phyloP scores from a whole-genome alignment of 1,140 invertebrate species.

The Dreissena rostriformis region DNA sequence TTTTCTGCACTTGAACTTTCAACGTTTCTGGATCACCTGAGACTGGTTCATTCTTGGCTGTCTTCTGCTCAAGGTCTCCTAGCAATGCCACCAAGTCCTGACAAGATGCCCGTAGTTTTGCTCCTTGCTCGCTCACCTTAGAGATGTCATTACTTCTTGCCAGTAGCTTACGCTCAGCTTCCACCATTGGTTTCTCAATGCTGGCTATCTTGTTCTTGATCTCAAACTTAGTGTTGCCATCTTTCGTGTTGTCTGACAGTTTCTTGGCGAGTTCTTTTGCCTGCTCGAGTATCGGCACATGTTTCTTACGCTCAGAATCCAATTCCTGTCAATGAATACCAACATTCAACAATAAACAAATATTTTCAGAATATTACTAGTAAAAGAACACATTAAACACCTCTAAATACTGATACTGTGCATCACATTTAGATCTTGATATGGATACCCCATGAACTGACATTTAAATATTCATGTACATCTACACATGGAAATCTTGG shows the following conservation, averaged over 20 bases:
- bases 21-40: slow-evolving; percentile 93
- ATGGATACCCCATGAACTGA: too few relatives aligned
- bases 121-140: slow-evolving; percentile 87
- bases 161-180: slow-evolving; percentile 76
- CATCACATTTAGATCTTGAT: too few relatives aligned
- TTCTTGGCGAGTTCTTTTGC: slow-evolving; percentile 93
- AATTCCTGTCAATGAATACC: slow-evolving; percentile 84
- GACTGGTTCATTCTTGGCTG: slow-evolving; percentile 89
- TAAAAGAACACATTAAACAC: too few relatives aligned
- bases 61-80: slow-evolving; percentile 86
- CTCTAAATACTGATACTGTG: too few relatives aligned
- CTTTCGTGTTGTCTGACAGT: slow-evolving; percentile 93
- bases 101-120: slow-evolving; percentile 93
- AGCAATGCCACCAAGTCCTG: slow-evolving; percentile 94
- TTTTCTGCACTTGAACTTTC: slow-evolving; percentile 92
- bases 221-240: slow-evolving; percentile 93
- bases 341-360: not conserved
- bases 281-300: slow-evolving; percentile 88
- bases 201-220: slow-evolving; percentile 92
- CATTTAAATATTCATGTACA: too few relatives aligned
- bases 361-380: too few relatives aligned
- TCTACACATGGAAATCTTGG: too few relatives aligned
- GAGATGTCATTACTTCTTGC: slow-evolving; percentile 93
- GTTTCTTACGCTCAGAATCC: slow-evolving; percentile 93
- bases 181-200: slow-evolving; percentile 76